Conservation (phyloP, 2,797 vertebrate genomes). For the Myotis myotis region DNA sequence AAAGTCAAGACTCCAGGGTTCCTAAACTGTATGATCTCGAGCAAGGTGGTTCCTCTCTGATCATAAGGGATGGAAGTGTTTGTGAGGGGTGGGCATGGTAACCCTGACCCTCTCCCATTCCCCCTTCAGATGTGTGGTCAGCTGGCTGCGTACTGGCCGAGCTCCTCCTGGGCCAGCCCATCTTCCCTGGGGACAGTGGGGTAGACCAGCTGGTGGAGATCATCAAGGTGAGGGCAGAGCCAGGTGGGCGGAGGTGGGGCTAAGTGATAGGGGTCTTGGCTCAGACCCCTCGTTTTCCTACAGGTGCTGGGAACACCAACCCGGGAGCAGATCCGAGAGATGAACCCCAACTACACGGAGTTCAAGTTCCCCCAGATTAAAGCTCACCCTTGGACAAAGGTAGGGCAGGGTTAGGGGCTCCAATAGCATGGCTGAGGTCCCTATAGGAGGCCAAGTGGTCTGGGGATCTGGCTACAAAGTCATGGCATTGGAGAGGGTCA, state of each 20-base stretch:
- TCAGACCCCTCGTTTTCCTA: neutral
- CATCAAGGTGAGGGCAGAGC: slow-evolving; percentile 89
- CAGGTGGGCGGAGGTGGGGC: neutral
- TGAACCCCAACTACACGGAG: slow-evolving; percentile 98
- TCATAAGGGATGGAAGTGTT: neutral
- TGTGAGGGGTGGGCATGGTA: neutral
- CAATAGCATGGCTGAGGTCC: neutral
- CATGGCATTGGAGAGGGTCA: neutral
- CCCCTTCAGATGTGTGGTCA: slow-evolving; percentile 92
- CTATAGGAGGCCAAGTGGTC: neutral
- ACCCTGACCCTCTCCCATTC: neutral
- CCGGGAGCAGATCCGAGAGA: slow-evolving; percentile 96
- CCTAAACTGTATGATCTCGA: neutral
- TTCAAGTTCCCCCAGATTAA: slow-evolving; percentile 98
- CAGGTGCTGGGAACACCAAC: slow-evolving; percentile 96
- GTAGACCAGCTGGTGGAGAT: slow-evolving; percentile 98
- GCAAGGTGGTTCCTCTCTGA: neutral
- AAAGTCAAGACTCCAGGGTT: neutral
- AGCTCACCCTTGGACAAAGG: slow-evolving; percentile 97
- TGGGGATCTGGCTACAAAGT: neutral
- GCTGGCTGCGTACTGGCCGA: slow-evolving; percentile 95
- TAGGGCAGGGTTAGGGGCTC: slow-evolving; percentile 55
- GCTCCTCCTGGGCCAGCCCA: slow-evolving; percentile 94
- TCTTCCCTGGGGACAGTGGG: slow-evolving; percentile 95
- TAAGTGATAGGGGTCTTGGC: neutral